phyloP scores from a whole-genome alignment of 2,113 vertebrate genomes.

The Tichodroma muraria region DNA sequence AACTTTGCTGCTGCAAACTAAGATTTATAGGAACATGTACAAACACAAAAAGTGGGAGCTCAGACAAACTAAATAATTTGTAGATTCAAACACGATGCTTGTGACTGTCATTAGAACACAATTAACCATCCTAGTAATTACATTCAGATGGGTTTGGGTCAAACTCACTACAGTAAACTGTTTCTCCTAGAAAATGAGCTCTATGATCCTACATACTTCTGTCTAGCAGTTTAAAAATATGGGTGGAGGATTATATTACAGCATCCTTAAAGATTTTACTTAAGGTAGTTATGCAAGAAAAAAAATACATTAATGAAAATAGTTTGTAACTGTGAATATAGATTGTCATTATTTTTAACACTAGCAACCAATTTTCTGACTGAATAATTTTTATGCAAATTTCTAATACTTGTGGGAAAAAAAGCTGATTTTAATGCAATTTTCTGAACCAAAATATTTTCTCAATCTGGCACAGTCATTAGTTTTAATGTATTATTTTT shows the following conservation, averaged over 20 bases:
- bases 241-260: neutral
- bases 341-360: neutral
- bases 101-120: neutral
- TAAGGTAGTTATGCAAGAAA: neutral
- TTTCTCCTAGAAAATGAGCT: neutral
- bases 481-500: neutral
- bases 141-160: neutral
- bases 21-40: neutral
- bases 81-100: neutral
- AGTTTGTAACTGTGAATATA: neutral
- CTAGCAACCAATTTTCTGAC: neutral
- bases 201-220: neutral
- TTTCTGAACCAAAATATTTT: constrained; percentile 26
- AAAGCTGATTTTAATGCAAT: neutral
- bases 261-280: neutral
- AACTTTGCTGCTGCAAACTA: neutral
- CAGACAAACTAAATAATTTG: neutral
- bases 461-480: neutral
- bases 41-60: neutral
- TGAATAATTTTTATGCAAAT: neutral
- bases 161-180: neutral
- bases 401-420: neutral
- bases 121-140: neutral
- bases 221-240: neutral
- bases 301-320: neutral